Evolutionary conservation across 2,113 vertebrate species (phyloP).

Genomic region (Megalops atlanticus): DNA sequence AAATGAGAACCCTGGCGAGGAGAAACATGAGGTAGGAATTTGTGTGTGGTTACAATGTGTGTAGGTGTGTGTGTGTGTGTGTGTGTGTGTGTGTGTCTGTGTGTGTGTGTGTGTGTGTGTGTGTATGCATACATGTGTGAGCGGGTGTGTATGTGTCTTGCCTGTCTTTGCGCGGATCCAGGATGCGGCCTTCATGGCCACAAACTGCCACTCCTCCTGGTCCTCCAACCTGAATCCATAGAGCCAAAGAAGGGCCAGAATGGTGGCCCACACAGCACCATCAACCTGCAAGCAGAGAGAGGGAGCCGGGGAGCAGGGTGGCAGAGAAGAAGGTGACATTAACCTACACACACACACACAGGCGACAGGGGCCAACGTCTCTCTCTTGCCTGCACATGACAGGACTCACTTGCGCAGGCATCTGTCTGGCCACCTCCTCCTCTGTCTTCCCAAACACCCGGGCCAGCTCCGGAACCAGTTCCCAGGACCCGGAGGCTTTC

Average conservation of each 20-base stretch:
- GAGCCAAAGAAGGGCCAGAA: constrained; percentile 79
- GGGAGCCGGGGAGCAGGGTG: background rate
- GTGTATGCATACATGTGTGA: too few species aligned
- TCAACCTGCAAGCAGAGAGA: constrained; percentile 49
- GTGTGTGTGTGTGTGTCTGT: too few species aligned
- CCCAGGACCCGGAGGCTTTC: constrained; percentile 76
- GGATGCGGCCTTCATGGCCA: constrained; percentile 70
- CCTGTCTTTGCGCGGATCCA: constrained; percentile 66
- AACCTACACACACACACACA: background rate
- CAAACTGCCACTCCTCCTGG: constrained; percentile 71
- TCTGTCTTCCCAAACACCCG: constrained; percentile 54
- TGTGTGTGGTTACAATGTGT: too few species aligned
- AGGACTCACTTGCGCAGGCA: constrained; percentile 57
- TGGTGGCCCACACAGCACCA: constrained; percentile 72
- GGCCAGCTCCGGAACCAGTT: constrained; percentile 58
- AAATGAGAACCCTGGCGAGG: too few species aligned
- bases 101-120: too few species aligned
- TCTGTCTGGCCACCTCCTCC: constrained; percentile 48
- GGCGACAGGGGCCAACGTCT: too few species aligned
- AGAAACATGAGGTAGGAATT: too few species aligned
- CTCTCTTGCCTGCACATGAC: background rate
- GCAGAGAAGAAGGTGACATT: background rate
- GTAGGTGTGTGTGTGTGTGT: too few species aligned
- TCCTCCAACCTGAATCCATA: constrained; percentile 60
- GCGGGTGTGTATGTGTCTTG: too few species aligned